Evolutionary conservation across 2,797 vertebrate genomes (phyloP).

Genomic region (Simalia tracyae): DNA sequence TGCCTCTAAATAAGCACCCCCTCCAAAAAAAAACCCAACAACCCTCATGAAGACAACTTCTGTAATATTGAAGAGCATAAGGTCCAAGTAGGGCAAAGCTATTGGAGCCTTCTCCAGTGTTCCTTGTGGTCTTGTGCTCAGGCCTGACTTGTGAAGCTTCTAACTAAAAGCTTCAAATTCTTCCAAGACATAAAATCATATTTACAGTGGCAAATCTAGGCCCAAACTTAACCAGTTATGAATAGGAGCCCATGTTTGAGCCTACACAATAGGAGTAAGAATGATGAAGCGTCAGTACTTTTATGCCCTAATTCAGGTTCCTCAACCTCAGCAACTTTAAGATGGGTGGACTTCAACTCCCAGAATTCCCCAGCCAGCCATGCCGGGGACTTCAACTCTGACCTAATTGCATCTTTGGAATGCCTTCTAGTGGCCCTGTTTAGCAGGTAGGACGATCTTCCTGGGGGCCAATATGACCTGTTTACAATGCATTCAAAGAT

Average conservation of each 20-base stretch:
- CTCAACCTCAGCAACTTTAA: too few species aligned
- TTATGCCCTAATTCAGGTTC: neutral
- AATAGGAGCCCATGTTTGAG: neutral
- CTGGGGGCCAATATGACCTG: neutral
- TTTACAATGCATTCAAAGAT: neutral
- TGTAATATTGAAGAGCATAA: neutral
- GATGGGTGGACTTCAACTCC: too few species aligned
- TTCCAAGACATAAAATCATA: neutral
- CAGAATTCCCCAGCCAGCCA: too few species aligned
- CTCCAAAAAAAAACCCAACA: neutral
- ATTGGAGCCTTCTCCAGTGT: neutral
- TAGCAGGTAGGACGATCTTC: neutral
- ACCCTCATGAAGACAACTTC: neutral
- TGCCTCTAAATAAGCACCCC: neutral
- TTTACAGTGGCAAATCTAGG: neutral
- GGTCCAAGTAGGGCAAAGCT: neutral
- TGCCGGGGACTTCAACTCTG: too few species aligned
- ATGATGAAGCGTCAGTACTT: neutral
- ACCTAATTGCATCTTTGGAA: neutral
- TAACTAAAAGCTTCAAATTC: neutral
- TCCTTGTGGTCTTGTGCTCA: neutral
- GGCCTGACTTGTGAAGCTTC: neutral
- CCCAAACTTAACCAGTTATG: neutral
- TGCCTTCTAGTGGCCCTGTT: neutral
- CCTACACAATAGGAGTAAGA: neutral